phyloP scores from a whole-genome alignment of 2,113 vertebrate genomes.

The Clarias magur region DNA sequence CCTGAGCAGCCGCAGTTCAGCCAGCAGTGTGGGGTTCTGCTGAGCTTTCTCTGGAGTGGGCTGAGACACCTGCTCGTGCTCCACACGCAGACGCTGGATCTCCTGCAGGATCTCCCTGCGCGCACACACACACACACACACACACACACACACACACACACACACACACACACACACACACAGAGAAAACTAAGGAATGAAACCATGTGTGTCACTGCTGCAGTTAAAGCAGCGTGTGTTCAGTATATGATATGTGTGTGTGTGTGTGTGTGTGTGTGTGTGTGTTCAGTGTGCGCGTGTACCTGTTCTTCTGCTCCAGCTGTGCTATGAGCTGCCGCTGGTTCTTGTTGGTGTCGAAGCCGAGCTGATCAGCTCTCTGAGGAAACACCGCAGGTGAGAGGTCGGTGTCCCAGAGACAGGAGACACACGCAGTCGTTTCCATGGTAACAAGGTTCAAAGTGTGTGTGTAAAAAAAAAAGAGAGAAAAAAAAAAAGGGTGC shows the following conservation, averaged over 20 bases:
- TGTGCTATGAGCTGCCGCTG: conserved; percentile 93
- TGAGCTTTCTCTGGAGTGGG: conserved; percentile 86
- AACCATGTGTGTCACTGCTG: neutral
- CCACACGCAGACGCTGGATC: conserved; percentile 86
- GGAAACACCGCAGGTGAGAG: conserved; percentile 44
- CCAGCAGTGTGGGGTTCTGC: conserved; percentile 89
- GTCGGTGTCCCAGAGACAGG: neutral
- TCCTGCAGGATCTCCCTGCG: conserved; percentile 91
- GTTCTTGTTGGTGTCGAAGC: conserved; percentile 90
- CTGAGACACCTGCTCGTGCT: conserved; percentile 90
- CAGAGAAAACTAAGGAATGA: neutral
- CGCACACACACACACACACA: conserved; percentile 36
- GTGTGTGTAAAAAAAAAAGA: neutral
- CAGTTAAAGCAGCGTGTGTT: neutral
- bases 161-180: neutral
- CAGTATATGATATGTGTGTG: too few relatives aligned
- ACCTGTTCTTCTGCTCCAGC: conserved; percentile 96
- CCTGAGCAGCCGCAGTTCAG: conserved; percentile 90
- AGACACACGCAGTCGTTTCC: neutral
- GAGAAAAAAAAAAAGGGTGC: neutral
- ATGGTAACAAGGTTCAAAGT: neutral
- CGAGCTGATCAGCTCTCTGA: conserved; percentile 83
- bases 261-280: too few relatives aligned
- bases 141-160: conserved; percentile 11
- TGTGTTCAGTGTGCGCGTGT: neutral